These are phyloP conservation scores for Eumaeus atala DNA, from an alignment of 1,140 invertebrate genomes.

Conservation along the genomic window DNA sequence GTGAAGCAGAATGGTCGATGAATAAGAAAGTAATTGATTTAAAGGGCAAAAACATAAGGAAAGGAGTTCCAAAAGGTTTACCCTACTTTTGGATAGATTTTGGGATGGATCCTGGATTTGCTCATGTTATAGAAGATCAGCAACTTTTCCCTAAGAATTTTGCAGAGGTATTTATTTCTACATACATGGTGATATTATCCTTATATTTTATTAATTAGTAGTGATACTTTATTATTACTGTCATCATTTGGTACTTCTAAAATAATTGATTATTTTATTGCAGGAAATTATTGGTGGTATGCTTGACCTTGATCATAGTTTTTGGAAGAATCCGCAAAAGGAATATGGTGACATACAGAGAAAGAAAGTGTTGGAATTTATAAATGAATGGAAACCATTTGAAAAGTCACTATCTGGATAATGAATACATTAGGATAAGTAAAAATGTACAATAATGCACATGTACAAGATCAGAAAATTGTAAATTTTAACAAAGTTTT, in stretches of 20 bases:
- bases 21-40: constrained; percentile 97
- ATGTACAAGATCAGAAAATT: neutral
- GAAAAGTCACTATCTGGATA: constrained; percentile 20
- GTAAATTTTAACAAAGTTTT: neutral
- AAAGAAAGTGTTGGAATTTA: constrained; percentile 64
- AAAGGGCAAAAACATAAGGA: constrained; percentile 82
- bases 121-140: constrained; percentile 97
- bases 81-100: constrained; percentile 97
- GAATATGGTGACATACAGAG: constrained; percentile 74
- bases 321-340: constrained; percentile 87
- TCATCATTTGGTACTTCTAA: neutral
- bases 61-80: constrained; percentile 92
- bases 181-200: neutral
- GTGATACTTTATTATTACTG: constrained; percentile 4
- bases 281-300: constrained; percentile 97
- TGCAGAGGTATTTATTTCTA: constrained; percentile 81
- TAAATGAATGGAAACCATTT: constrained; percentile 65
- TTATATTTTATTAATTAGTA: constrained; percentile 6
- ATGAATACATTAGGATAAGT: neutral
- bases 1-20: constrained; percentile 94
- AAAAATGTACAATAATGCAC: neutral
- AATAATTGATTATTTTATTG: constrained; percentile 33
- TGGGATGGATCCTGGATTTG: constrained; percentile 91
- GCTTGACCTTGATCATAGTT: constrained; percentile 87
- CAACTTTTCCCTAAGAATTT: constrained; percentile 90